Evolutionary conservation across 2,113 vertebrate genomes (phyloP).

Genomic region (human): DNA sequence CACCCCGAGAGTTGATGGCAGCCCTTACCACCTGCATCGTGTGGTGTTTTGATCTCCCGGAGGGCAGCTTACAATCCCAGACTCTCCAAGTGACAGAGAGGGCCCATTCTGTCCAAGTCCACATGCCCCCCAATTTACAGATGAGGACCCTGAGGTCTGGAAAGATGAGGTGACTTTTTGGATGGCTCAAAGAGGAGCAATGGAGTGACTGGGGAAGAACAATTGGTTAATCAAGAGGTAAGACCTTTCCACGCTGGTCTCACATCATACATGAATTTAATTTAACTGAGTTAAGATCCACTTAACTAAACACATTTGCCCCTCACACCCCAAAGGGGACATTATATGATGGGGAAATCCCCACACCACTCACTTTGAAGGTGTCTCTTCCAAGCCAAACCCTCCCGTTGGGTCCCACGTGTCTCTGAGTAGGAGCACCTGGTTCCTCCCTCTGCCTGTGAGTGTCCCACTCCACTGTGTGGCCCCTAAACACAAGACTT

Average conservation of each 20-base stretch:
- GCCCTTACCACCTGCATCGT: background rate
- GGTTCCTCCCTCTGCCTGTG: background rate
- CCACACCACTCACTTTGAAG: background rate
- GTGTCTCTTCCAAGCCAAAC: background rate
- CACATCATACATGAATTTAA: accelerated
- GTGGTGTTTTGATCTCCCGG: background rate
- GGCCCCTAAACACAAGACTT: background rate
- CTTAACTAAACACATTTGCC: background rate
- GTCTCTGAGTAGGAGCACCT: background rate
- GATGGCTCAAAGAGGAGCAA: background rate
- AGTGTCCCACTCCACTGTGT: accelerated
- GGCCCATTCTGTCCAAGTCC: background rate
- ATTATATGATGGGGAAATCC: too few relatives aligned
- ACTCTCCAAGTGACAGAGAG: background rate
- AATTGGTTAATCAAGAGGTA: background rate
- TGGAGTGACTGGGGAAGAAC: background rate
- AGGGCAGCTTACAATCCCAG: background rate
- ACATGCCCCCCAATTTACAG: accelerated
- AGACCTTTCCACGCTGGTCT: background rate
- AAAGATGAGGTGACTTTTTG: background rate
- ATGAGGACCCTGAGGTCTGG: background rate
- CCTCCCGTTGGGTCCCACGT: accelerated
- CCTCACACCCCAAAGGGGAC: background rate
- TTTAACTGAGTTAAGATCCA: background rate
- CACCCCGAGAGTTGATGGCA: background rate